These are phyloP conservation scores for Lethenteron reissneri DNA, from an alignment of 2,113 vertebrate species.

Conservation along the genomic window DNA sequence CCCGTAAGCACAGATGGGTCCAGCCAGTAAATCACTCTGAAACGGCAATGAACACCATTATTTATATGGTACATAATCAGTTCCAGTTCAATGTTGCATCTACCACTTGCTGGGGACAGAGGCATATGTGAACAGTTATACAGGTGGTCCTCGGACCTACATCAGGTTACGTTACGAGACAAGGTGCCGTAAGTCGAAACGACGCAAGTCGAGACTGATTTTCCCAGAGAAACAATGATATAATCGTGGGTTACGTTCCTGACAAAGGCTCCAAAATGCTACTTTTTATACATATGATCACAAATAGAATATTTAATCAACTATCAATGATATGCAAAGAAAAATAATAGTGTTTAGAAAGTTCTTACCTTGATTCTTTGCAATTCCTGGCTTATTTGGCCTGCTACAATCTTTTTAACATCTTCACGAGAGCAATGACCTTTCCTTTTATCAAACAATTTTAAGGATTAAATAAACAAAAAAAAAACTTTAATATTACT, in stretches of 20 bases:
- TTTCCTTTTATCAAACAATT: no score
- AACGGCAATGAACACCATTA: constrained; percentile 8
- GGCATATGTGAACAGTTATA: neutral
- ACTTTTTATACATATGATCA: no score
- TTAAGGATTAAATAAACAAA: no score
- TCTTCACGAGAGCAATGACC: no score
- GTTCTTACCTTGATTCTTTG: no score
- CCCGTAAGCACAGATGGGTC: constrained; percentile 90
- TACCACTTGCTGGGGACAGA: neutral
- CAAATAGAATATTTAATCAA: no score
- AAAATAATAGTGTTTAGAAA: no score
- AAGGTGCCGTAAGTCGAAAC: neutral
- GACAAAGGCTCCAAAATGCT: neutral
- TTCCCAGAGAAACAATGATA: neutral
- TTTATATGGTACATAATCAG: neutral
- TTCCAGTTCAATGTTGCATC: neutral
- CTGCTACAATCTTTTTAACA: no score
- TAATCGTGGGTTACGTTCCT: neutral
- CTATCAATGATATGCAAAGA: no score
- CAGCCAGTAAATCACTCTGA: constrained; percentile 70
- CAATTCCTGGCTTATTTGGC: no score
- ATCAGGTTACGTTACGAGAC: neutral
- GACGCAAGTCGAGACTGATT: neutral
- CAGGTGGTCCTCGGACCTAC: no score
- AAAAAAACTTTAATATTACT: no score